Evolutionary conservation across 2,113 vertebrate genomes (phyloP).

Genomic region (Heliornis fulica): DNA sequence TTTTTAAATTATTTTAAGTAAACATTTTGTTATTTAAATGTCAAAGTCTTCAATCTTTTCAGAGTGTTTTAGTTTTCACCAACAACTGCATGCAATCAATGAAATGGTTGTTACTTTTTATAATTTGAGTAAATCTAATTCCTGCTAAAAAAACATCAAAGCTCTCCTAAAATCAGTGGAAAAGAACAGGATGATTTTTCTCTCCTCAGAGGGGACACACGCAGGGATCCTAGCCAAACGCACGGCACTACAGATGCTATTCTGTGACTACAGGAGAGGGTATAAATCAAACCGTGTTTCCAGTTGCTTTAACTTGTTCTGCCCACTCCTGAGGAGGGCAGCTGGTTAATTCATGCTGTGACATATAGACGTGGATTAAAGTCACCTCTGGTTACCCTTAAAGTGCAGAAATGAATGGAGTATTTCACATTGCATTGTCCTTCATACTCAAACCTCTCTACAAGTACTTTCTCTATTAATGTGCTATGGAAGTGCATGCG

Average conservation of each 20-base stretch:
- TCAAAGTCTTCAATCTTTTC: background rate
- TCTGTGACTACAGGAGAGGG: background rate
- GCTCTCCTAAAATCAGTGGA: background rate
- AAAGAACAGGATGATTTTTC: background rate
- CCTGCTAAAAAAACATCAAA: background rate
- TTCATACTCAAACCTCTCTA: background rate
- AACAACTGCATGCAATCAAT: background rate
- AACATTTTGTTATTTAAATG: background rate
- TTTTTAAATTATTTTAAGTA: background rate
- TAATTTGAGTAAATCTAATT: background rate
- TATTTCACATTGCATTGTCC: background rate
- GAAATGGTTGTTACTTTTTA: background rate
- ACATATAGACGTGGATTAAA: background rate
- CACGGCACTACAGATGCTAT: background rate
- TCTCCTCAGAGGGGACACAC: background rate
- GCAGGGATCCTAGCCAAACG: background rate
- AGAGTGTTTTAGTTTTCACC: background rate
- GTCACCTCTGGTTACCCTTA: background rate
- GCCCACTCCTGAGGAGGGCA: background rate
- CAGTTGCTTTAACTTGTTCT: background rate
- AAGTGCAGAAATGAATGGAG: background rate
- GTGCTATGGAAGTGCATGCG: background rate
- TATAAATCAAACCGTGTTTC: background rate
- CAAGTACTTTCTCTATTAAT: background rate
- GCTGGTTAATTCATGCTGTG: background rate